Percentiles rank a stretch among this genome's conserved stretches.
These are phyloP conservation scores for Numida meleagris DNA, from an alignment of 2,113 vertebrate genomes.

Conservation along the genomic window DNA sequence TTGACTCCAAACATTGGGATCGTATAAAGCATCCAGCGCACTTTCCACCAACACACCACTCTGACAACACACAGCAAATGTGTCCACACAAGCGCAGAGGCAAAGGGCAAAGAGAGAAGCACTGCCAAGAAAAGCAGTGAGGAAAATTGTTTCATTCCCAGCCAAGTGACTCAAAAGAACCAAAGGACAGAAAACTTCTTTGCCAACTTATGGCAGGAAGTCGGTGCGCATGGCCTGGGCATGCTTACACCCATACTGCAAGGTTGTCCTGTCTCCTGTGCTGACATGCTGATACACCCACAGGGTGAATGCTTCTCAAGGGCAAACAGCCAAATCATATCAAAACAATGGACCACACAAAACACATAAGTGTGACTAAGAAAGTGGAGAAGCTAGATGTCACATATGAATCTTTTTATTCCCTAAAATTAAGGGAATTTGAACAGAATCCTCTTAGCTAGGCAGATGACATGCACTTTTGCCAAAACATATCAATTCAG, in stretches of 20 bases:
- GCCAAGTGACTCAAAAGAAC: not conserved
- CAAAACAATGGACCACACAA: not conserved
- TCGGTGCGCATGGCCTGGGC: not conserved
- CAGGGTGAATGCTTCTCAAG: accelerated
- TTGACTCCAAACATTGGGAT: not conserved
- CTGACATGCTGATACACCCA: accelerated
- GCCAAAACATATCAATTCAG: not conserved
- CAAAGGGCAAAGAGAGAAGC: accelerated
- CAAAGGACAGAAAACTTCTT: not conserved
- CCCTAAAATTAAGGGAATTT: not conserved
- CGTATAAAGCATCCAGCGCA: accelerated
- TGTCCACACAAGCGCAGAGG: not conserved
- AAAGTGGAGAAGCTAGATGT: not conserved
- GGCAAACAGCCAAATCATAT: not conserved
- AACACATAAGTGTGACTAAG: not conserved
- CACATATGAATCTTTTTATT: accelerated
- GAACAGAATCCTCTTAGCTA: not conserved
- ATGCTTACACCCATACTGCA: not conserved
- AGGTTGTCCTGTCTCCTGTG: not conserved
- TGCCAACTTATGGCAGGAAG: accelerated
- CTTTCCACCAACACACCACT: not conserved
- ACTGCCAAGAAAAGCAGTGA: not conserved
- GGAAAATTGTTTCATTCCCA: not conserved
- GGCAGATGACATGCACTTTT: not conserved
- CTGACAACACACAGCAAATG: not conserved